phyloP scores from a whole-genome alignment of 2,888 invertebrate species.

The Atrina japonica region DNA sequence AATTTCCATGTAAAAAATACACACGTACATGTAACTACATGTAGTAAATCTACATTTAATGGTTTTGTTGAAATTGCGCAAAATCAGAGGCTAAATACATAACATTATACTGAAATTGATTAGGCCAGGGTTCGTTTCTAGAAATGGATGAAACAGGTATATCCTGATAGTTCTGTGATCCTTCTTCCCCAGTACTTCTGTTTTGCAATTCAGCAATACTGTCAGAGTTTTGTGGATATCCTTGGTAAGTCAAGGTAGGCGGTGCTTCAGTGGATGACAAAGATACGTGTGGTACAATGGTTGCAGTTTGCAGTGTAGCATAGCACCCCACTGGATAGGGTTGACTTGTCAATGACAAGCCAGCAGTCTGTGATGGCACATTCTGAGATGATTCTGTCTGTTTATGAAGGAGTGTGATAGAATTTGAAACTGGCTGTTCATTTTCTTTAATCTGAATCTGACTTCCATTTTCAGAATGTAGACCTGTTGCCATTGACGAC shows the following conservation, averaged over 20 bases:
- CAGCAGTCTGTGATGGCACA: neutral
- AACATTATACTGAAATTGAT: conserved; percentile 5
- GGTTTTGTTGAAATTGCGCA: conserved; percentile 9
- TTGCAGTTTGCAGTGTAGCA: no score
- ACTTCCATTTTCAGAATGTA: neutral
- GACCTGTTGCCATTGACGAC: conserved; percentile 1
- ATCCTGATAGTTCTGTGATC: neutral
- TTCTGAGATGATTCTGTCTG: neutral
- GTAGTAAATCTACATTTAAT: neutral
- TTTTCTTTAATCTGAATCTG: no score
- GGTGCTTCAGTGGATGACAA: no score
- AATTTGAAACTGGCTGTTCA: neutral
- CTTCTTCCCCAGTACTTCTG: neutral
- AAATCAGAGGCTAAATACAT: conserved; percentile 3
- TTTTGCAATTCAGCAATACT: no score
- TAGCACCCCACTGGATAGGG: no score
- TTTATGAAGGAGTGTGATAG: neutral
- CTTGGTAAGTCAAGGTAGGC: no score
- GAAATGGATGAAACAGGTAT: neutral
- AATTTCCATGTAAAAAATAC: no score
- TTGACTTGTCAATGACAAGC: no score
- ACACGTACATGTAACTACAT: no score
- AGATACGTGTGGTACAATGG: no score
- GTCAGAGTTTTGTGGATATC: no score
- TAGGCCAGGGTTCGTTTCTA: neutral